phyloP scores from a whole-genome alignment of 2,797 vertebrate genomes.

The Iguana delicatissima region DNA sequence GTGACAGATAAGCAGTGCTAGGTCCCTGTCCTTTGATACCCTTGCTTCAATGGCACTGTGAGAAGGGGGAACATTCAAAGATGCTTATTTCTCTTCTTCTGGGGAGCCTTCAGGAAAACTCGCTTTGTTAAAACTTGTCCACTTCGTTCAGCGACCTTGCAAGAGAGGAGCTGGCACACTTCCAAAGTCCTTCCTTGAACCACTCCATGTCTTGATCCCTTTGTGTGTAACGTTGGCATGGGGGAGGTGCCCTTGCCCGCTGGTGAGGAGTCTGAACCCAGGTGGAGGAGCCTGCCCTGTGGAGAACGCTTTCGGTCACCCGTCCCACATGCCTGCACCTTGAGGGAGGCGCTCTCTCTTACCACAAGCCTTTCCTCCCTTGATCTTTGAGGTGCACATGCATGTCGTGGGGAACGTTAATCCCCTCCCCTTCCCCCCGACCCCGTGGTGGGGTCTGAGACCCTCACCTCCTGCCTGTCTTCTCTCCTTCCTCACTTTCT shows the following conservation, averaged over 20 bases:
- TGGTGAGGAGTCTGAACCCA: background rate
- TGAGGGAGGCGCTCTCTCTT: background rate
- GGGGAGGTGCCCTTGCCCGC: background rate
- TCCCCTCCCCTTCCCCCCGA: too few species aligned
- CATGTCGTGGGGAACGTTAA: background rate
- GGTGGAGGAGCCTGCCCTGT: too few species aligned
- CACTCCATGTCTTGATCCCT: background rate
- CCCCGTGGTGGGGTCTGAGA: too few species aligned
- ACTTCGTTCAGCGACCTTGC: background rate
- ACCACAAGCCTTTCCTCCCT: background rate
- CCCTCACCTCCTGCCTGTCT: too few species aligned
- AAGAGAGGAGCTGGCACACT: too few species aligned
- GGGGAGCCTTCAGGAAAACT: conserved; percentile 51
- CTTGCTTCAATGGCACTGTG: too few species aligned
- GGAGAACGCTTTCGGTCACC: background rate
- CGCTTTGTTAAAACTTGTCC: conserved; percentile 8
- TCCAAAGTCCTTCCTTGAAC: too few species aligned
- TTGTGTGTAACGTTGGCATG: background rate
- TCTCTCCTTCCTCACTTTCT: too few species aligned
- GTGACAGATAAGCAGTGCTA: conserved; percentile 20
- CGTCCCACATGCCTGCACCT: background rate
- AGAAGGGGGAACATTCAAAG: too few species aligned
- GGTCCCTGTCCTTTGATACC: background rate
- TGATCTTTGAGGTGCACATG: too few species aligned
- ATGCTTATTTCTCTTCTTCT: conserved; percentile 17